phyloP scores from a whole-genome alignment of 1,140 invertebrate species.

The Scylla paramamosain region DNA sequence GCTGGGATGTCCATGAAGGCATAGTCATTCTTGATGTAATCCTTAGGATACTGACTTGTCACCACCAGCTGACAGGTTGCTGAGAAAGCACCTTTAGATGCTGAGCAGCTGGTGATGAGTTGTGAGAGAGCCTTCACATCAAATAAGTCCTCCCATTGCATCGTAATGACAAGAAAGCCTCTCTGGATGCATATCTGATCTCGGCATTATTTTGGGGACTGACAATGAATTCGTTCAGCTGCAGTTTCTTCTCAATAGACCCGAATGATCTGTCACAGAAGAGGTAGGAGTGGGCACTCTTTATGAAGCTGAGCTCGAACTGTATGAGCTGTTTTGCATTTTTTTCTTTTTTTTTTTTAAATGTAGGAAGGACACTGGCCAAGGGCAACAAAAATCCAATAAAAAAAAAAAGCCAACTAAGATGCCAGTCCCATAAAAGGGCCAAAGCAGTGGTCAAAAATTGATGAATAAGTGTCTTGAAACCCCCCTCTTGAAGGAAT shows the following conservation, averaged over 20 bases:
- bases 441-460: too few species aligned
- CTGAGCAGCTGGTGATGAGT: neutral
- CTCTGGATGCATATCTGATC: neutral
- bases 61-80: neutral
- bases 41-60: neutral
- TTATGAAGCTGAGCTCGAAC: conserved; percentile 31
- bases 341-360: too few species aligned
- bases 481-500: too few species aligned
- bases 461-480: too few species aligned
- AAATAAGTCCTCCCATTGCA: neutral
- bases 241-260: conserved; percentile 43
- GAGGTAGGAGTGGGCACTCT: conserved; percentile 32
- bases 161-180: neutral
- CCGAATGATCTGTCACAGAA: conserved; percentile 24
- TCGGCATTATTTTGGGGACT: too few species aligned
- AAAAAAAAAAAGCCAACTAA: too few species aligned
- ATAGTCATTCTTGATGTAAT: neutral
- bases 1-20: neutral
- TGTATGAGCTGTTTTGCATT: neutral
- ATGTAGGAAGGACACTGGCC: too few species aligned
- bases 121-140: neutral
- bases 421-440: too few species aligned
- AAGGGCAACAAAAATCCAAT: too few species aligned
- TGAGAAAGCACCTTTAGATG: neutral
- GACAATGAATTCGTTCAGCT: too few species aligned